These are phyloP conservation scores for Cabera pusaria DNA, from an alignment of 2,888 invertebrate species.

Conservation along the genomic window DNA sequence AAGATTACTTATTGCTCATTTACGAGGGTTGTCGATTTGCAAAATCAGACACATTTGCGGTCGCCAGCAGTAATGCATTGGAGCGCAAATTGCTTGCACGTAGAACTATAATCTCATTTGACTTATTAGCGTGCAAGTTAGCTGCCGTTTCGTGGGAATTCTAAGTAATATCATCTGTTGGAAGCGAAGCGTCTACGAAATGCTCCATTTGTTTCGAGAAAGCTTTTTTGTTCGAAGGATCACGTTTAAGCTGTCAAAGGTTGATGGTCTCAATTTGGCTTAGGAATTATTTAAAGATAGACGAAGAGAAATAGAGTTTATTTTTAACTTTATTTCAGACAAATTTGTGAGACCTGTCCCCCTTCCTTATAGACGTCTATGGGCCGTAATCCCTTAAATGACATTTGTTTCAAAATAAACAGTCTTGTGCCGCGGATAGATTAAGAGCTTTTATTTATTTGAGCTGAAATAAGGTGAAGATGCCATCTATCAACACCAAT, in stretches of 20 bases:
- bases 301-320: slow-evolving; percentile 38
- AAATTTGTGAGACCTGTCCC: slow-evolving; percentile 40
- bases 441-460: too few species aligned
- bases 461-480: too few species aligned
- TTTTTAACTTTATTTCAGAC: too few species aligned
- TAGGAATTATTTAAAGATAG: slow-evolving; percentile 46
- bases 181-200: slow-evolving; percentile 36
- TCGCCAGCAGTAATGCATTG: slow-evolving; percentile 60
- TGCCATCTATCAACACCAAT: too few species aligned
- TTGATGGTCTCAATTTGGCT: slow-evolving; percentile 48
- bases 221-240: slow-evolving; percentile 37
- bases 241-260: slow-evolving; percentile 46
- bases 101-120: slow-evolving; percentile 62
- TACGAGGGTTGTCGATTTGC: slow-evolving; percentile 31
- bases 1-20: slow-evolving; percentile 27
- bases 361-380: too few species aligned
- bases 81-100: slow-evolving; percentile 66
- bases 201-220: slow-evolving; percentile 37
- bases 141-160: slow-evolving; percentile 65
- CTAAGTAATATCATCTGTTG: slow-evolving; percentile 52
- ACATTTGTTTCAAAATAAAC: slow-evolving; percentile 31
- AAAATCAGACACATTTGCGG: slow-evolving; percentile 64
- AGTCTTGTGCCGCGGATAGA: too few species aligned
- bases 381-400: slow-evolving; percentile 34
- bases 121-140: slow-evolving; percentile 63